Evolutionary conservation across 2,888 invertebrate species (phyloP).

Genomic region (Dynastes hyllus): DNA sequence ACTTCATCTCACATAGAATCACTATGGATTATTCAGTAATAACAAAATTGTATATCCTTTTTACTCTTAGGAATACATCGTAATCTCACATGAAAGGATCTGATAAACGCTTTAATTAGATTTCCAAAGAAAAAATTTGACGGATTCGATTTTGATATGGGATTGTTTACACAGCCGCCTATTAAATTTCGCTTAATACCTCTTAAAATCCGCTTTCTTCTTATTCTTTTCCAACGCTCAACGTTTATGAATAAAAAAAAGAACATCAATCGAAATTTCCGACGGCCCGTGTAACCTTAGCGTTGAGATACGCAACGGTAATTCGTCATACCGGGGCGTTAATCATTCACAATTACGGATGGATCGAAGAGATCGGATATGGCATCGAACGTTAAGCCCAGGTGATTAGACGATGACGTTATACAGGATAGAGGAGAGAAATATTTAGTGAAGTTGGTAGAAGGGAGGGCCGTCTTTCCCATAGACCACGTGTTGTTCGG

Average conservation of each 20-base stretch:
- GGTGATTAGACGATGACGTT: conserved; percentile 57
- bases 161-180: neutral
- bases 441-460: conserved; percentile 28
- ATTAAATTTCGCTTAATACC: conserved; percentile 10
- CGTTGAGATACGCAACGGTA: conserved; percentile 34
- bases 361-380: conserved; percentile 30
- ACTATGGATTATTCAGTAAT: too few relatives aligned
- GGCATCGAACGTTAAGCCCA: conserved; percentile 60
- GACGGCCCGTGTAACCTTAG: neutral
- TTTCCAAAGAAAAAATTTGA: neutral
- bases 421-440: neutral
- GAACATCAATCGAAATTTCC: neutral
- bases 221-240: neutral
- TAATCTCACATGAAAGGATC: too few relatives aligned
- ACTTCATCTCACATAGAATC: too few relatives aligned
- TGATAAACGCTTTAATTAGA: neutral
- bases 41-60: too few relatives aligned
- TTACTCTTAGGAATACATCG: too few relatives aligned
- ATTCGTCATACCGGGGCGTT: conserved; percentile 51
- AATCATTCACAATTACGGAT: conserved; percentile 52
- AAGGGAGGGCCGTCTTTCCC: conserved; percentile 63
- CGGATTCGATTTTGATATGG: conserved; percentile 12
- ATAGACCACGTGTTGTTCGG: conserved; percentile 61
- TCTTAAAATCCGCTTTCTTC: neutral
- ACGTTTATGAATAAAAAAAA: neutral